Evolutionary conservation across 2,888 invertebrate species (phyloP).

Genomic region (Ryuthela nishihirai): DNA sequence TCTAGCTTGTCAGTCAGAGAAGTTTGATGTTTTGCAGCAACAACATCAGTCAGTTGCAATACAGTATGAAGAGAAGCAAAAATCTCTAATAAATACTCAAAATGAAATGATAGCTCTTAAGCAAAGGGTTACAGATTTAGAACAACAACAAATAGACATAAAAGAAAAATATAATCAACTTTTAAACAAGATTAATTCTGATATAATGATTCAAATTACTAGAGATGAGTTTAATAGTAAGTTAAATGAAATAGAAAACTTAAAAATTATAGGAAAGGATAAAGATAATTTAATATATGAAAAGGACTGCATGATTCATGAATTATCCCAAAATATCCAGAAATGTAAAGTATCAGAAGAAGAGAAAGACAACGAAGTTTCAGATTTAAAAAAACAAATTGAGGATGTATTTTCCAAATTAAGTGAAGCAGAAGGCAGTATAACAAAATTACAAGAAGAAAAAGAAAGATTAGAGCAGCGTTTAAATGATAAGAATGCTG

Average conservation of each 20-base stretch:
- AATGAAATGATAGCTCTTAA: conserved; percentile 50
- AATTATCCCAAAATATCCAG: conserved; percentile 33
- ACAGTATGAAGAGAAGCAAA: conserved; percentile 51
- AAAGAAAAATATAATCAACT: conserved; percentile 34
- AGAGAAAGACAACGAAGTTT: conserved; percentile 33
- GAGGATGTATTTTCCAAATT: conserved; percentile 48
- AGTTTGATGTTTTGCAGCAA: conserved; percentile 45
- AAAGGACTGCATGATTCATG: conserved; percentile 40
- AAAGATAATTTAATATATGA: conserved; percentile 34
- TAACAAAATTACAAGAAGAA: conserved; percentile 41
- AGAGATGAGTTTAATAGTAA: conserved; percentile 19
- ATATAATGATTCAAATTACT: conserved; percentile 5
- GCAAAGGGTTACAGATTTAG: conserved; percentile 48
- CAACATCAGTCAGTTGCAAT: conserved; percentile 48
- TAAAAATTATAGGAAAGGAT: conserved; percentile 8
- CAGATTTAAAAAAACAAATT: conserved; percentile 46
- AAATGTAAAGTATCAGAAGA: conserved; percentile 42
- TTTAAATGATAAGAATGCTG: conserved; percentile 41
- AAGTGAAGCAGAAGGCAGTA: conserved; percentile 45
- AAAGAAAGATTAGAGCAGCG: conserved; percentile 21
- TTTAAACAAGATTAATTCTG: conserved; percentile 23
- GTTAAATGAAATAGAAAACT: conserved; percentile 7
- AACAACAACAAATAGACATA: conserved; percentile 47
- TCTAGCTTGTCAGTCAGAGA: conserved; percentile 44
- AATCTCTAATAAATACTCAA: conserved; percentile 49